Base-by-base conservation (phyloP, 2,797 vertebrate species). In the Urophycis tenuis region DNA sequence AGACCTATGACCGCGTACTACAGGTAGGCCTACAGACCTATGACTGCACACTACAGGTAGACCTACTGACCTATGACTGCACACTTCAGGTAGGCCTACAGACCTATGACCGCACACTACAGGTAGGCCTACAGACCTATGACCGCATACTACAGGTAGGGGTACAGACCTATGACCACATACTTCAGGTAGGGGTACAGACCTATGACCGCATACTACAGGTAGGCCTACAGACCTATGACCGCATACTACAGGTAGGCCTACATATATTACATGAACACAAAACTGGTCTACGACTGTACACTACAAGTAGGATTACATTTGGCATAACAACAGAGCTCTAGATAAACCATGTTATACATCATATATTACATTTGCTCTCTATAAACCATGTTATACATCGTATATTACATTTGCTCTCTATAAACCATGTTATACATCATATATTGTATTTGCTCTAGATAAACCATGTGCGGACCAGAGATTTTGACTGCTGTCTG, bases 401-500 rank as follows among this genome's bases (percentile, higher is more conserved):
- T 14, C n/a, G 15, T 71, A 35, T 35, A 4, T 14, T 32, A 7
- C 34, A 34, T 35, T 17, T 34, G 22, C 36, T 39, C 36, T 39
- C 11, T 10, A 39, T 39, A 39, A 39, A 39, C 36, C 36, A 12
- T 39, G 36, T n/a, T 75, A 36, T 69, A 72, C 1, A 29, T 25
- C 1, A 64, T 75, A 35, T 33, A 67, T 14, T 79, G 14, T 72
- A 10, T 34, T 9, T 35, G 29, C 1, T 87, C 74, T 89, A 99
- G 97, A 95, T 99, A 17, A 99, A 98, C 84, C 97, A 98, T 0
- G 94, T 99, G n/a, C 94, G 97, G 79, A 98, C 98, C 29, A 94
- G 97, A 85, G 97, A 99, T 92, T 98, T 98, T 45, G 98, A 99
- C 91, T 99, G 98, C 93, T 99, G 97, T 83, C 94, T 99, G 0